Evolutionary conservation across 2,797 vertebrate genomes (phyloP).

Genomic region (Pelodytes ibericus): DNA sequence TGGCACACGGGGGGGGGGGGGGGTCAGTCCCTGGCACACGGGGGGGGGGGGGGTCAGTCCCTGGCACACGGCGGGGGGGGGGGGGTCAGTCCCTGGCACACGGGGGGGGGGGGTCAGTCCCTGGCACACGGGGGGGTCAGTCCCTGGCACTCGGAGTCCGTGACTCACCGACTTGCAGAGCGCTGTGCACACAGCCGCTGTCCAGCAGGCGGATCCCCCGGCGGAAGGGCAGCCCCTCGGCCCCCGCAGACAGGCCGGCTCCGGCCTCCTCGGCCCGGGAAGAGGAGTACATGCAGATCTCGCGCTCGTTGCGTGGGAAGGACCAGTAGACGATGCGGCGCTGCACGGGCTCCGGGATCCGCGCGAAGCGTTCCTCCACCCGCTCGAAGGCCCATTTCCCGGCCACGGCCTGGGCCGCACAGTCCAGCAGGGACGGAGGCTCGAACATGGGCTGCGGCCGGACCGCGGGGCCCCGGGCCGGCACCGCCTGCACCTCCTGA

Average conservation of each 20-base stretch:
- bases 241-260: conserved; percentile 59
- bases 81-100: too few species aligned
- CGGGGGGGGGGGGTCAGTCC: too few species aligned
- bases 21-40: too few species aligned
- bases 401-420: conserved; percentile 93
- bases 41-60: too few species aligned
- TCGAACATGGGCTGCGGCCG: conserved; percentile 73
- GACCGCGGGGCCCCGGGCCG: conserved; percentile 74
- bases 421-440: conserved; percentile 93
- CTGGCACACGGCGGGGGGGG: too few species aligned
- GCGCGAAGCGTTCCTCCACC: conserved; percentile 95
- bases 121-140: too few species aligned
- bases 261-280: conserved; percentile 69
- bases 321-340: conserved; percentile 98
- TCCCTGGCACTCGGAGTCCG: too few species aligned
- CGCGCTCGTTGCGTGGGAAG: conserved; percentile 93
- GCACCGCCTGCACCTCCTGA: conserved; percentile 61
- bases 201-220: conserved; percentile 93
- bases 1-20: too few species aligned
- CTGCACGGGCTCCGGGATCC: conserved; percentile 96
- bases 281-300: conserved; percentile 98
- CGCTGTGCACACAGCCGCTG: conserved; percentile 95
- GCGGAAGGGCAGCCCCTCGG: conserved; percentile 87
- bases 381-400: conserved; percentile 97
- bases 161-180: conserved; percentile 97